These are phyloP conservation scores for Hyposmocoma kahamanoa DNA, from an alignment of 1,140 invertebrate species.

Conservation along the genomic window DNA sequence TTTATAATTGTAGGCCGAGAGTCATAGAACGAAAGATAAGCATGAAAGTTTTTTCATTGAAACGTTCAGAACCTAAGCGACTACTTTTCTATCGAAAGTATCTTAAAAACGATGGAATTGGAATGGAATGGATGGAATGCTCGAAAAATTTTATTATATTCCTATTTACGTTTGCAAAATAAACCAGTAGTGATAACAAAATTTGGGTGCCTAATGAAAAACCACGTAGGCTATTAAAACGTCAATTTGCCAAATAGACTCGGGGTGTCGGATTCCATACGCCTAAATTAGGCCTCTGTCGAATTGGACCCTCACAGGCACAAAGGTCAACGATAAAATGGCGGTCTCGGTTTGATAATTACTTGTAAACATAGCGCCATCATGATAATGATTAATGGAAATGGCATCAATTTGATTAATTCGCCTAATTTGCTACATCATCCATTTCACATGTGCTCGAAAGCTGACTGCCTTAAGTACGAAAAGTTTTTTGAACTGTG, in stretches of 20 bases:
- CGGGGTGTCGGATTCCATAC: constrained; percentile 15
- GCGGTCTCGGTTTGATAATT: not conserved
- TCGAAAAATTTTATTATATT: too few species aligned
- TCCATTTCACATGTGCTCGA: not conserved
- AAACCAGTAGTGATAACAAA: not conserved
- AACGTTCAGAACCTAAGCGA: not conserved
- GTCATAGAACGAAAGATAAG: too few species aligned
- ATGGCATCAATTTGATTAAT: not conserved
- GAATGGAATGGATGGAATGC: not conserved
- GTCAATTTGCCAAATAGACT: constrained; percentile 17
- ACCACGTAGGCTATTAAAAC: constrained; percentile 2
- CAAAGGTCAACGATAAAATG: not conserved
- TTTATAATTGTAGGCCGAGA: too few species aligned
- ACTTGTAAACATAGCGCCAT: not conserved
- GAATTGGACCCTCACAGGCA: too few species aligned
- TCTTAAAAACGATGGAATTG: not conserved
- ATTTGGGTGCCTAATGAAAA: not conserved
- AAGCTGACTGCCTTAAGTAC: not conserved
- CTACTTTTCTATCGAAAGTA: not conserved
- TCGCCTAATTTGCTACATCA: too few species aligned
- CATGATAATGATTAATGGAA: not conserved
- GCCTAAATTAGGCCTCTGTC: not conserved
- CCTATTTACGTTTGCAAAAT: not conserved
- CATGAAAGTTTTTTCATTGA: too few species aligned
- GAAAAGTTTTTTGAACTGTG: not conserved